These are phyloP conservation scores for Astyanax mexicanus DNA, from an alignment of 2,797 vertebrate genomes.

Conservation along the genomic window DNA sequence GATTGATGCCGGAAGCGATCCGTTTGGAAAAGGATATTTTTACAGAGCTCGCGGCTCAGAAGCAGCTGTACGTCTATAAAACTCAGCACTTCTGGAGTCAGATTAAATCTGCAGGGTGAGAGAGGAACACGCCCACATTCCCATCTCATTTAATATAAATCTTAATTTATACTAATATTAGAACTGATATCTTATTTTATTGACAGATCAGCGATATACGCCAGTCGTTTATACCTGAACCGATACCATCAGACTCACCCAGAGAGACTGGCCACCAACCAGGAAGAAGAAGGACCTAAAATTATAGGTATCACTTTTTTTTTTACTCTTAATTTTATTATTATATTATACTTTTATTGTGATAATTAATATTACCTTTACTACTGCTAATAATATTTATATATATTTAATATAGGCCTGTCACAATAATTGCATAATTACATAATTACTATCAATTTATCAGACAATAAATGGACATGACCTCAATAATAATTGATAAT, in stretches of 20 bases:
- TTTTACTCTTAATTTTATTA: neutral
- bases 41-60: conserved; percentile 88
- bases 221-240: conserved; percentile 93
- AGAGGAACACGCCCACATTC: neutral
- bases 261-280: conserved; percentile 87
- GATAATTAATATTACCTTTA: too few relatives aligned
- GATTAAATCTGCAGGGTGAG: conserved; percentile 98
- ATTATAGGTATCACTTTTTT: conserved; percentile 80
- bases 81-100: conserved; percentile 96
- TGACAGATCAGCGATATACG: conserved; percentile 94
- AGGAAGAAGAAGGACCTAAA: conserved; percentile 79
- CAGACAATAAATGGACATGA: too few relatives aligned
- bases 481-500: too few relatives aligned
- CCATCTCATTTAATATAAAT: neutral
- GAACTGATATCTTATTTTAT: conserved; percentile 3
- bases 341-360: too few relatives aligned
- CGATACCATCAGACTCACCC: conserved; percentile 90
- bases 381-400: too few relatives aligned
- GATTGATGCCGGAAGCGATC: conserved; percentile 93
- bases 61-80: conserved; percentile 92
- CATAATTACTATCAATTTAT: too few relatives aligned
- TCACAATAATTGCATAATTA: too few relatives aligned
- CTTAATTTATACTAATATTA: neutral
- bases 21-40: conserved; percentile 96
- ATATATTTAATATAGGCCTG: too few relatives aligned